phyloP scores from a whole-genome alignment of 2,797 vertebrate species.

The Rachycentron canadum region DNA sequence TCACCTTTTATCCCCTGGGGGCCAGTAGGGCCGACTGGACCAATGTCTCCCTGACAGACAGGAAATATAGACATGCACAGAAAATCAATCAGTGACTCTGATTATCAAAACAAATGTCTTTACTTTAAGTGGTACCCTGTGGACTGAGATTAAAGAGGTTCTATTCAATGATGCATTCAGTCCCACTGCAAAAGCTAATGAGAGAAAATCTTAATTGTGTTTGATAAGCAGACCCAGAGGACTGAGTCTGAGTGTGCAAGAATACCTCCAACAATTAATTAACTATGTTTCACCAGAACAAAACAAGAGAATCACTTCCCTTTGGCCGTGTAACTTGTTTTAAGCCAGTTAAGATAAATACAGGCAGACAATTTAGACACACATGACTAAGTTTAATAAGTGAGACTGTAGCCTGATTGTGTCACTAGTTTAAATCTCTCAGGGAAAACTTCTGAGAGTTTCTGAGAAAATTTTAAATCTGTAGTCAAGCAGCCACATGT shows the following conservation, averaged over 20 bases:
- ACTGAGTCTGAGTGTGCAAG: conserved; percentile 52
- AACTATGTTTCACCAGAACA: conserved; percentile 61
- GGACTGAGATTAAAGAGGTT: conserved; percentile 61
- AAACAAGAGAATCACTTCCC: conserved; percentile 60
- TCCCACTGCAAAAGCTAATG: conserved; percentile 62
- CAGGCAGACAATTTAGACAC: background rate
- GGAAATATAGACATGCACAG: conserved; percentile 14
- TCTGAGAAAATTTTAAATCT: background rate
- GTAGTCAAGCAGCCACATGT: background rate
- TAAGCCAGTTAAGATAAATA: conserved; percentile 38
- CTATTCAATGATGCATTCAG: conserved; percentile 49
- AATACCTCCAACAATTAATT: conserved; percentile 73
- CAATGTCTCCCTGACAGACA: conserved; percentile 87
- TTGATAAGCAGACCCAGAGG: conserved; percentile 69
- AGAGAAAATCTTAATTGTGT: conserved; percentile 69
- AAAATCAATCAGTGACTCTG: conserved; percentile 20
- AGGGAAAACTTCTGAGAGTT: background rate
- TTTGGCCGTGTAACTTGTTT: conserved; percentile 23
- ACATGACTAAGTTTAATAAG: conserved; percentile 1
- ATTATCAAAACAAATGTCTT: conserved; percentile 29
- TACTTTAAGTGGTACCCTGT: conserved; percentile 53
- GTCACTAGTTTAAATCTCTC: conserved; percentile 5
- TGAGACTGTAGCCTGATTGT: background rate
- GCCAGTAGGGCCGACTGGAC: conserved; percentile 85
- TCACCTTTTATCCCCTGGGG: conserved; percentile 88